Base-by-base conservation (phyloP, 2,113 vertebrate species). In the Cephalopholis sonnerati region DNA sequence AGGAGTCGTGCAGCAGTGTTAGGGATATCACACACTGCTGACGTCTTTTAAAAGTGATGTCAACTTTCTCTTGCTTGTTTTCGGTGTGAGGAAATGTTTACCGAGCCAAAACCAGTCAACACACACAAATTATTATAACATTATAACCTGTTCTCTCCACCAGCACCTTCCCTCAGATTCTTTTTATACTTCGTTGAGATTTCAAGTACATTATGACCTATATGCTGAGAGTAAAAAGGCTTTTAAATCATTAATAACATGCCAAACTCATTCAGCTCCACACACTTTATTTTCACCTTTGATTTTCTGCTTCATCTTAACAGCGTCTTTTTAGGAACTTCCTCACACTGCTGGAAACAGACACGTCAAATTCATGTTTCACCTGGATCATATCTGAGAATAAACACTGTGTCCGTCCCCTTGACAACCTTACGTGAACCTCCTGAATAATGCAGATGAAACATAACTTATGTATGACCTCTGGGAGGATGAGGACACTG, bases 401-500 rank as follows among this genome's bases (percentile, higher is more conserved):
- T 27, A 78, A 74, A 77, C 72, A 82, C 48, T n/a, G 53, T 44
- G 22, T 32, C 55, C 48, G 22, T 32, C 44, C 54, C 29, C 64
- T 57, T 80, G 59, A 68, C 71, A 29, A 81, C 50, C 82, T 89
- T 9, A 81, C 13, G 67, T 77, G 81, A 91, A 64, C 79, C 65
- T 70, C 59, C 29, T 93, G 83, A 90, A 92, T 92, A 91, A 93
- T 91, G 87, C 16, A 79, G 46, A 88, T 71, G 41, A 85, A 77
- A 73, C 74, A 89, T 93, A 55, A 90, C 86, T 92, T 82, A 91
- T 88, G 84, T 77, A 92, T 87, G 88, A 86, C 74, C 77, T 83
- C 77, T 7, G 79, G 79, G 71, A 27, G 50, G 44, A 79, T 2
- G 46, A 18, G 2, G 8, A 44, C 54, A 32, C 36, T 51, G 27